These are phyloP conservation scores for Physella acuta DNA, from an alignment of 1,140 invertebrate genomes.

Conservation along the genomic window DNA sequence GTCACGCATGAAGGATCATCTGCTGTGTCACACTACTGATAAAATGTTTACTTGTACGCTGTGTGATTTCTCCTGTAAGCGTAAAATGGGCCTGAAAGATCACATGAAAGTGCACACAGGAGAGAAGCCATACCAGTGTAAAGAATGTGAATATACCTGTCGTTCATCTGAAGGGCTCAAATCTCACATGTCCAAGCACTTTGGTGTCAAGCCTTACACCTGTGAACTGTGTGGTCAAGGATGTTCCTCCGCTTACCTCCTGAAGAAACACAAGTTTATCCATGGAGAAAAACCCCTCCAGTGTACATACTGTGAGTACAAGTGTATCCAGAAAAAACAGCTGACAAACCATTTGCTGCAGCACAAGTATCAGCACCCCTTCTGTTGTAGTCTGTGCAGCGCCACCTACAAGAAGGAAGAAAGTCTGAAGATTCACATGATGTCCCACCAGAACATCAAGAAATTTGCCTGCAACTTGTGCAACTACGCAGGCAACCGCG, in stretches of 20 bases:
- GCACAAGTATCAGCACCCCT: constrained; percentile 21
- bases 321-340: constrained; percentile 24
- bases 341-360: constrained; percentile 19
- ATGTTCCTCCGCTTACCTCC: constrained; percentile 5
- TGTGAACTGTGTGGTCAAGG: constrained; percentile 23
- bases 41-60: constrained; percentile 1
- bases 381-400: constrained; percentile 15
- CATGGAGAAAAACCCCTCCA: constrained; percentile 22
- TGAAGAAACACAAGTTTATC: constrained; percentile 23
- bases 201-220: constrained; percentile 11
- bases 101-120: constrained; percentile 22
- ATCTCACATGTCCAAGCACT: constrained; percentile 22
- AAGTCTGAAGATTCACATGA: constrained; percentile 23
- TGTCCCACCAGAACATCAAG: constrained; percentile 21
- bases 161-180: constrained; percentile 8
- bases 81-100: constrained; percentile 19
- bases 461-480: constrained; percentile 21
- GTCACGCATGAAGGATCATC: constrained; percentile 18
- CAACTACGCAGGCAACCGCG: constrained; percentile 21
- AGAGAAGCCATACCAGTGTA: constrained; percentile 17
- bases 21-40: constrained; percentile 17
- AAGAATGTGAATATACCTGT: constrained; percentile 17
- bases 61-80: constrained; percentile 20
- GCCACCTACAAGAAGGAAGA: constrained; percentile 25
- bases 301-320: constrained; percentile 21